Percentiles rank a stretch among this genome's conserved stretches.
Conservation (phyloP, 2,888 invertebrate species). For the Drosophila nr. fundita region DNA sequence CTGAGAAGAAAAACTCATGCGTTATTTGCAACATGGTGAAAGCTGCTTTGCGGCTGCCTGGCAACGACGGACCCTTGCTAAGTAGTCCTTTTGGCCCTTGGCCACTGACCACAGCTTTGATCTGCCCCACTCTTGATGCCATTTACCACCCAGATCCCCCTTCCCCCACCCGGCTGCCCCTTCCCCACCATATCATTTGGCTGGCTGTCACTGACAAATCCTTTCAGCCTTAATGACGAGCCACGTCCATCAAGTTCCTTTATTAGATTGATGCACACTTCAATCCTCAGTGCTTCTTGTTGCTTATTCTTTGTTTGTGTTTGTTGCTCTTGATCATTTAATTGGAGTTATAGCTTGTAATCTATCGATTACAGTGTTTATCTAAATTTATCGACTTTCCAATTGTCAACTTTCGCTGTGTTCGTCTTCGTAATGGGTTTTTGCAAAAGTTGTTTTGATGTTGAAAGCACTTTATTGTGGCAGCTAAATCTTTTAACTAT, state of each 20-base stretch:
- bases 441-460: not conserved
- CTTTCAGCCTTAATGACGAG: slow-evolving; percentile 35
- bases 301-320: slow-evolving; percentile 6
- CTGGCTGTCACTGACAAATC: slow-evolving; percentile 24
- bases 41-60: slow-evolving; percentile 58
- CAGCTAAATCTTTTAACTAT: slow-evolving; percentile 1
- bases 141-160: not conserved
- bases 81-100: slow-evolving; percentile 47
- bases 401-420: not conserved
- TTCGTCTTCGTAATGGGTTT: not conserved
- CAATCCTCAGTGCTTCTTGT: slow-evolving; percentile 4
- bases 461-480: not conserved
- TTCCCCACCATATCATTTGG: not conserved
- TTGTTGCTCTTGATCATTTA: slow-evolving; percentile 14
- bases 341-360: slow-evolving; percentile 11
- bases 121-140: slow-evolving; percentile 18
- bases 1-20: slow-evolving; percentile 19
- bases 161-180: not conserved
- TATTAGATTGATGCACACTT: slow-evolving; percentile 31
- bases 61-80: slow-evolving; percentile 37
- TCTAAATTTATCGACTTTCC: slow-evolving; percentile 14
- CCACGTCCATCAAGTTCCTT: slow-evolving; percentile 31
- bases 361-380: slow-evolving; percentile 21
- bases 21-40: slow-evolving; percentile 42
- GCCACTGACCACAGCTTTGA: slow-evolving; percentile 52